Evolutionary conservation across 1,140 invertebrate genomes (phyloP).

Genomic region (Magallana gigas): DNA sequence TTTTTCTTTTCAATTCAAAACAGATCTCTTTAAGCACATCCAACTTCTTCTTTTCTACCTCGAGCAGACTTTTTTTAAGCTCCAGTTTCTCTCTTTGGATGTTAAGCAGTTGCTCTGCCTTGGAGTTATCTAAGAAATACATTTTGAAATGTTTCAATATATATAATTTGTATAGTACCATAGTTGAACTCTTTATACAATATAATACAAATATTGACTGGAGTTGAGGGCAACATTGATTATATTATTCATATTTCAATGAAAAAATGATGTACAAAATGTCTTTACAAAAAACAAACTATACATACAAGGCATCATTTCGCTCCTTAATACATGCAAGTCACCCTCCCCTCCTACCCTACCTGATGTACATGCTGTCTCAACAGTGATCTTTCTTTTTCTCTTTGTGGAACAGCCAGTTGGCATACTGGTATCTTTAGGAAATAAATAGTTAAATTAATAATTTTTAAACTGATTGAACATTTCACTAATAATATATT

Average conservation of each 20-base stretch:
- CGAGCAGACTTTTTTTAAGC: neutral
- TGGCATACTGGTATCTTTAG: neutral
- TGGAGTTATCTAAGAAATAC: neutral
- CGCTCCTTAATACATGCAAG: no score
- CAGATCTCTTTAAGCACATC: neutral
- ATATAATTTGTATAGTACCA: neutral
- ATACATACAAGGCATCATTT: no score
- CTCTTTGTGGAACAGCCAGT: neutral
- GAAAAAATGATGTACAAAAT: no score
- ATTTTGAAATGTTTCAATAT: neutral
- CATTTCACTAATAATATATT: neutral
- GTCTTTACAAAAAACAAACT: no score
- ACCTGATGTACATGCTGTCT: no score
- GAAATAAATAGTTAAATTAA: neutral
- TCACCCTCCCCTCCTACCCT: no score
- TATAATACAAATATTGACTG: neutral
- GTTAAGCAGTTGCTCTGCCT: neutral
- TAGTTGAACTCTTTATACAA: neutral
- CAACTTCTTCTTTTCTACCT: neutral
- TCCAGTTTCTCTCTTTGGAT: neutral
- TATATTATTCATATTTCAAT: no score
- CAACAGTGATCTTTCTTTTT: neutral
- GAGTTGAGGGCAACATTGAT: no score
- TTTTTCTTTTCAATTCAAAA: neutral
- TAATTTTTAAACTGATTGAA: neutral